A percentile compares a stretch with the other conserved stretches of the same genome.
phyloP scores from a whole-genome alignment of 2,113 vertebrate genomes.

The Bambusicola thoracicus region DNA sequence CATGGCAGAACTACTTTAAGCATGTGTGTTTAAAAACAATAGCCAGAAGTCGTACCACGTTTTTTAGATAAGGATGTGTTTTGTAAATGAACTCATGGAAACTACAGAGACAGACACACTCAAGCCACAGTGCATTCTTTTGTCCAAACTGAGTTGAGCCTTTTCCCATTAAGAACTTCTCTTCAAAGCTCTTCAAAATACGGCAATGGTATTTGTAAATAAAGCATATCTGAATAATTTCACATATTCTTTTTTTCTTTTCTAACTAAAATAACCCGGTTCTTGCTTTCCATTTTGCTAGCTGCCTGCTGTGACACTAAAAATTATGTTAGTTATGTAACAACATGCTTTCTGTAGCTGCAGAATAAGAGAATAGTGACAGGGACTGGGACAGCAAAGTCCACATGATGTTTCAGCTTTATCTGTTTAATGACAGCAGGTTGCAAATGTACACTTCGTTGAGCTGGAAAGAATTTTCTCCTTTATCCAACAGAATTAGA shows the following conservation, averaged over 20 bases:
- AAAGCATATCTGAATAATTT: slow-evolving; percentile 18
- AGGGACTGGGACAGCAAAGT: slow-evolving; percentile 19
- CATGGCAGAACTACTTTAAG: not conserved
- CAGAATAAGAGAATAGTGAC: slow-evolving; percentile 51
- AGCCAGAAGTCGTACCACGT: not conserved
- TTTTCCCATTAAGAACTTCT: not conserved
- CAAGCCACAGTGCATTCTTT: not conserved
- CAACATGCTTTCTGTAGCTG: slow-evolving; percentile 23
- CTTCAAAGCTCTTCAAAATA: not conserved
- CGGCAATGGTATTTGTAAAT: not conserved
- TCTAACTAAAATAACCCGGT: slow-evolving; percentile 55
- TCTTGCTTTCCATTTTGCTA: slow-evolving; percentile 45
- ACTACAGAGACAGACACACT: not conserved
- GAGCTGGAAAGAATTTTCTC: slow-evolving; percentile 15
- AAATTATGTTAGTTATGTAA: slow-evolving; percentile 71
- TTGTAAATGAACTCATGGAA: not conserved
- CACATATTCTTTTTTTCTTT: not conserved
- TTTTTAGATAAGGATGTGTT: not conserved
- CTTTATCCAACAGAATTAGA: not conserved
- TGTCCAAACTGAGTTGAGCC: not conserved
- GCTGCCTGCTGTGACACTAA: slow-evolving; percentile 53
- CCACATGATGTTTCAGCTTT: slow-evolving; percentile 42
- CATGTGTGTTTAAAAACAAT: not conserved
- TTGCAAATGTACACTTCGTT: slow-evolving; percentile 16
- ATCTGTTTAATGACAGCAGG: slow-evolving; percentile 27